Conservation (phyloP, 35 echinoderm and acorn worm species). For the Ptychodera flava region DNA sequence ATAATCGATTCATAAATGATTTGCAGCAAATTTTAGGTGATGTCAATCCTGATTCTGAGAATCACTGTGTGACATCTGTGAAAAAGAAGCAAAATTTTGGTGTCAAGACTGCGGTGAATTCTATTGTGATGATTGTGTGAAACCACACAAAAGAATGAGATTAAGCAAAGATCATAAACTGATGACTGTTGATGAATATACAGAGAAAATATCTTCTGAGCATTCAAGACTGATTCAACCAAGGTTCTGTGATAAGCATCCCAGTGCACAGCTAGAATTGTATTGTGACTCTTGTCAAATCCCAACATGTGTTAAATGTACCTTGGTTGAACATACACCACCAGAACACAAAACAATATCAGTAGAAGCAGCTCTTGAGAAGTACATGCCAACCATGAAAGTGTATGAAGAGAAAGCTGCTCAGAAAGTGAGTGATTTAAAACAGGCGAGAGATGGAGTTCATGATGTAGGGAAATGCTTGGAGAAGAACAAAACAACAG, state of each 20-base stretch:
- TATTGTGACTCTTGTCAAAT: neutral
- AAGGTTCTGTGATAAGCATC: neutral
- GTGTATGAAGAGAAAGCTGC: neutral
- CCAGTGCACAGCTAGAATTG: neutral
- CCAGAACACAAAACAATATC: neutral
- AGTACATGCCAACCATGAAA: neutral
- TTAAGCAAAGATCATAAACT: neutral
- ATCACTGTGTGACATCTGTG: neutral
- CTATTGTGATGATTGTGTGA: neutral
- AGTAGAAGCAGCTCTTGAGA: neutral
- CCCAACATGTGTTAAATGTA: neutral
- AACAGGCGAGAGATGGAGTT: neutral
- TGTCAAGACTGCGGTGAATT: neutral
- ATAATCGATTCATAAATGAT: neutral
- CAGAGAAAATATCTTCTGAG: neutral
- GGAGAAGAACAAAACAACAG: neutral
- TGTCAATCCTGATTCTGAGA: neutral
- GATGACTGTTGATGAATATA: neutral
- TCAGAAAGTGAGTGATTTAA: neutral
- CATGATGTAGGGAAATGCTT: neutral
- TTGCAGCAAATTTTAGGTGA: neutral
- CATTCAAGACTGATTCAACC: neutral
- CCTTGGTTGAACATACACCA: neutral
- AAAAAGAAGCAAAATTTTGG: neutral
- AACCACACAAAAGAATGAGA: neutral